A percentile compares a stretch with the other conserved stretches of the same genome.
These are phyloP conservation scores for Linyphia triangularis DNA, from an alignment of 2,888 invertebrate genomes.

Conservation along the genomic window DNA sequence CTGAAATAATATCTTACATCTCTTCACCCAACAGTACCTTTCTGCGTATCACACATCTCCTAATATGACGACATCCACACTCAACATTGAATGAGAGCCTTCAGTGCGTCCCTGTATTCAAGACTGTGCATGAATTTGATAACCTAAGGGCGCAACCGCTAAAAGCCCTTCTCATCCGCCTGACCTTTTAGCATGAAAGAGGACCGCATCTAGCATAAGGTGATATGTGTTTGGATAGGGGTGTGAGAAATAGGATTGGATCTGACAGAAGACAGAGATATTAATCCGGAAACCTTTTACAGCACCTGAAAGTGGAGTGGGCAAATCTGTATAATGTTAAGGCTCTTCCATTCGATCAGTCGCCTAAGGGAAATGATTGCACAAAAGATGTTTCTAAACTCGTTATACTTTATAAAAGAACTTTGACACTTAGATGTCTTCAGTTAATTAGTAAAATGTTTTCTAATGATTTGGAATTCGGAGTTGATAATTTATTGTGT, in stretches of 20 bases:
- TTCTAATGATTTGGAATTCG: too few relatives aligned
- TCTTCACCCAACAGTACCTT: neutral
- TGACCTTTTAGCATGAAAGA: constrained; percentile 57
- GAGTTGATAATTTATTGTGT: too few relatives aligned
- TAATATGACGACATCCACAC: neutral
- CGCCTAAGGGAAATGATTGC: constrained; percentile 1
- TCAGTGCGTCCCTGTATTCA: constrained; percentile 6
- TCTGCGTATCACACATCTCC: neutral
- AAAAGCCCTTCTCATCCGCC: constrained; percentile 26
- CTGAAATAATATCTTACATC: too few relatives aligned
- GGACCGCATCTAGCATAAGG: neutral
- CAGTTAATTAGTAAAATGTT: too few relatives aligned
- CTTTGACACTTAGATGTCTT: too few relatives aligned
- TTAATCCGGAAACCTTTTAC: constrained; percentile 55
- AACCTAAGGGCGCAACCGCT: constrained; percentile 43
- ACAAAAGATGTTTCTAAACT: too few relatives aligned
- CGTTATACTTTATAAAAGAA: too few relatives aligned
- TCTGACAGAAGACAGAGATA: constrained; percentile 7
- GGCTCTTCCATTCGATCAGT: neutral
- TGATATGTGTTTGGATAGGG: neutral
- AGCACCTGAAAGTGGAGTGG: neutral
- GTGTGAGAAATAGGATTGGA: neutral
- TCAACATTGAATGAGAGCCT: constrained; percentile 3
- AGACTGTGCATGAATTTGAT: constrained; percentile 47
- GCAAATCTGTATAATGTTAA: neutral